phyloP scores from a whole-genome alignment of 1,140 invertebrate species.

The Rhynchophorus ferrugineus region DNA sequence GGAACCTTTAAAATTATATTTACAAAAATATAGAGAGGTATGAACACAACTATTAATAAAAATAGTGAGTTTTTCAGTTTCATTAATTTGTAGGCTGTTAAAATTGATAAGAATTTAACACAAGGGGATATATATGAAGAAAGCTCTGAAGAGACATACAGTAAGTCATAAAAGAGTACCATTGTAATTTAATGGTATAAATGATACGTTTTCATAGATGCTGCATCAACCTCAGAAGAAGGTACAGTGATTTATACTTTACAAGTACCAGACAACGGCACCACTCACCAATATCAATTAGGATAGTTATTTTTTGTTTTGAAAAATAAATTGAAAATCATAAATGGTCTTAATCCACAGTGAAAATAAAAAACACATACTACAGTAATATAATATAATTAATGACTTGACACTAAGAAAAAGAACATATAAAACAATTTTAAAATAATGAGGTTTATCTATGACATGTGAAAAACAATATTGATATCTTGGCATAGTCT shows the following conservation, averaged over 20 bases:
- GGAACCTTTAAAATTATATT: constrained; percentile 90
- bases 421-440: constrained; percentile 3
- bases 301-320: constrained; percentile 19
- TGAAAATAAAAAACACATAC: neutral
- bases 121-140: constrained; percentile 36
- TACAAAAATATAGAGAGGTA: constrained; percentile 94
- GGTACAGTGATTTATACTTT: constrained; percentile 39
- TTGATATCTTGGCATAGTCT: neutral
- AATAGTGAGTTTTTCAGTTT: neutral
- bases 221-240: constrained; percentile 29
- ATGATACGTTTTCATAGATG: constrained; percentile 30
- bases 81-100: constrained; percentile 35
- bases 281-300: constrained; percentile 39
- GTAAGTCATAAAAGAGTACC: constrained; percentile 28
- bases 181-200: constrained; percentile 14
- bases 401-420: constrained; percentile 1
- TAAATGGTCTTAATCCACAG: neutral
- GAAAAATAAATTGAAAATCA: neutral
- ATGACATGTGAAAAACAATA: too few species aligned
- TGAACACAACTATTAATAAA: constrained; percentile 19
- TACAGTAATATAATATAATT: neutral
- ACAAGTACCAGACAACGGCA: constrained; percentile 35
- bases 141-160: constrained; percentile 34
- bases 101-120: constrained; percentile 37
- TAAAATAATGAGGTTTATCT: too few species aligned